Evolutionary conservation across 2,888 invertebrate species (phyloP), one percentile per base, ranked within the genome.

Genomic region (Melieria picta): DNA sequence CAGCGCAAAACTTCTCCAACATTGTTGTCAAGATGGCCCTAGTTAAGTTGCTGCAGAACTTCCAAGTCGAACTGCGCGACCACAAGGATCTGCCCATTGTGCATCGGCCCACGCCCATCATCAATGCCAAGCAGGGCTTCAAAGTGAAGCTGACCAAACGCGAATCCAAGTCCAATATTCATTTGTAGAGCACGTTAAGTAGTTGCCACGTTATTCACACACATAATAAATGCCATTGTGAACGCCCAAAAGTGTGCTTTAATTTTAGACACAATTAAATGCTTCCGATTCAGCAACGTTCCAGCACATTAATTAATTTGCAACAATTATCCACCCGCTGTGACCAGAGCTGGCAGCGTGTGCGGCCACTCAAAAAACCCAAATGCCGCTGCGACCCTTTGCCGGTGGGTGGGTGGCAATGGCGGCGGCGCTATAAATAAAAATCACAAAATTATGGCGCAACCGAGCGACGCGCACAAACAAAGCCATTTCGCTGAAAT

Each of bases 1-100:
- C 63, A 86, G 86, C 82, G 52, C 82, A 83, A 79, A 78, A 84
- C 72, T 81, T 86, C 78, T 82, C 84, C 58, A 82, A 80, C 74
- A 72, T 86, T 60, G 82, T 82, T 30, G 81, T 83, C 3, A 87
- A 87, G 76, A 77, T 83, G 65, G 83, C 80, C 5, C 72, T 87
- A 9, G 80, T 83, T 46, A 81, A 81, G 66, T 72, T 87, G 10
- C 74, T 87, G 47, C 76, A 75, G 3, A 79, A 81, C 66, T 87
- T 80, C 69, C 75, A 82, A 5, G 74, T 86, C 71, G 79, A 84
- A 70, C 65, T 81, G 58, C 72, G 77, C 10, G 69, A 74, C 4
- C 74, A 73, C 2, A 65, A 70, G 7, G 69, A 73, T n/a, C 13
- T 73, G n/a, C 66, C 72, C 66, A 71, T 76, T 11, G 50, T 72